A percentile compares a stretch with the other conserved stretches of the same genome.
phyloP scores from a whole-genome alignment of 1,140 invertebrate species.

The Drosophila nasuta region DNA sequence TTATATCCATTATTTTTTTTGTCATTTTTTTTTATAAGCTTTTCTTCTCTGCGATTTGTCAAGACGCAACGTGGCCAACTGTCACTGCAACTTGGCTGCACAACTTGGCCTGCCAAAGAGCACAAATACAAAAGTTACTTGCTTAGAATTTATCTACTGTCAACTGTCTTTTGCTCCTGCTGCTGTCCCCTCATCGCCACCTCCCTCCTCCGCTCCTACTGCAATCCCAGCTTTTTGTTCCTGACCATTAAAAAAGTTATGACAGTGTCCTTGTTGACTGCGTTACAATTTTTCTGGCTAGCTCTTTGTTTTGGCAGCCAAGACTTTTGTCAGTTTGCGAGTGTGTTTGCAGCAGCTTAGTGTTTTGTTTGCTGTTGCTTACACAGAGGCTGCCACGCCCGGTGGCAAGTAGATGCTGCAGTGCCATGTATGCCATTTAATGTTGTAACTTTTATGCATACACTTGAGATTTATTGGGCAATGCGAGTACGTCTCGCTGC shows the following conservation, averaged over 20 bases:
- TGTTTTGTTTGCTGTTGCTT: constrained; percentile 41
- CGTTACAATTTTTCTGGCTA: constrained; percentile 63
- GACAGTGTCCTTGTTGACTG: constrained; percentile 80
- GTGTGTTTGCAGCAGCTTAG: constrained; percentile 28
- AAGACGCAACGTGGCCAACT: constrained; percentile 61
- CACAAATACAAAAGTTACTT: constrained; percentile 69
- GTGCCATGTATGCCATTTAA: constrained; percentile 56
- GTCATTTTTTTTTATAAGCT: neutral
- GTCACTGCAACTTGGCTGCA: constrained; percentile 67
- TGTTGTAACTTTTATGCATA: constrained; percentile 74
- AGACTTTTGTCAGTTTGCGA: constrained; percentile 63
- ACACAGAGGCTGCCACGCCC: constrained; percentile 26
- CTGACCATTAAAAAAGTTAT: constrained; percentile 80
- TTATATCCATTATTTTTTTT: constrained; percentile 9
- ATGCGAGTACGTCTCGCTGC: constrained; percentile 12
- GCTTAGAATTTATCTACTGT: constrained; percentile 82
- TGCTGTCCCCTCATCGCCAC: neutral
- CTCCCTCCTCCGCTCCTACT: constrained; percentile 6
- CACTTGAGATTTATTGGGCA: constrained; percentile 72
- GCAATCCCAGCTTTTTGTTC: neutral
- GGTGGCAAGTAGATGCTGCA: neutral
- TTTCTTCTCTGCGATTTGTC: constrained; percentile 69
- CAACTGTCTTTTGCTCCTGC: constrained; percentile 47
- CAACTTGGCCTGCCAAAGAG: constrained; percentile 46
- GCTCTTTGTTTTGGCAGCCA: constrained; percentile 21